Conservation (phyloP, 2,888 invertebrate genomes). For the Siphlonurus alternatus region DNA sequence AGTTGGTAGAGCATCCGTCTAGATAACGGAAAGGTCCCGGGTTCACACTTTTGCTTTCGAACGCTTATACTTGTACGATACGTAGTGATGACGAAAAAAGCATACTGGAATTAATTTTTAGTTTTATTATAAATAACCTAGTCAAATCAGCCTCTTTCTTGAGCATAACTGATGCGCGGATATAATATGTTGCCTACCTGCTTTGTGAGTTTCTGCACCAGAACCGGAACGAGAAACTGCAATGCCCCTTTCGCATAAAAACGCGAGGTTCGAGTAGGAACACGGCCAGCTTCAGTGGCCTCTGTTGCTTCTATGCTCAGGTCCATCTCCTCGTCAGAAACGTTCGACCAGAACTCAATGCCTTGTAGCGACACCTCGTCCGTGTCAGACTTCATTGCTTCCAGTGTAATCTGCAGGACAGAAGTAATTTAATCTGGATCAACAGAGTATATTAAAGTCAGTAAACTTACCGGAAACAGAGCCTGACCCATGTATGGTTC, state of each 20-base stretch:
- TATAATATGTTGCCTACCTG: constrained; percentile 38
- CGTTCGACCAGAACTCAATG: constrained; percentile 99
- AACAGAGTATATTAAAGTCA: neutral
- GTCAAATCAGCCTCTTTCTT: too few species aligned
- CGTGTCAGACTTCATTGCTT: constrained; percentile 94
- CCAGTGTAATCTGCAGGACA: constrained; percentile 62
- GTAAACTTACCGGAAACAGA: constrained; percentile 61
- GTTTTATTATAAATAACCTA: too few species aligned
- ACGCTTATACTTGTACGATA: too few species aligned
- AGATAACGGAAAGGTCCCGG: too few species aligned
- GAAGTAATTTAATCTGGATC: constrained; percentile 4
- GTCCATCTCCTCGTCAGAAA: constrained; percentile 98
- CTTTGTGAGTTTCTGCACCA: constrained; percentile 86
- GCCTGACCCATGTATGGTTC: constrained; percentile 98
- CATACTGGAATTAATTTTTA: too few species aligned
- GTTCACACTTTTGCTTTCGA: too few species aligned
- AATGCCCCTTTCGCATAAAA: constrained; percentile 98
- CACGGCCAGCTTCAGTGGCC: constrained; percentile 81
- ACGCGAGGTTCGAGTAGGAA: constrained; percentile 82
- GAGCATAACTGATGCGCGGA: too few species aligned
- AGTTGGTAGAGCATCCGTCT: too few species aligned
- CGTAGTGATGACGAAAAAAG: too few species aligned
- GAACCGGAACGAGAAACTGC: constrained; percentile 82
- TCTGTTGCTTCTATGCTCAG: constrained; percentile 86
- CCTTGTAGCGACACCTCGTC: constrained; percentile 96